Percentiles rank a stretch among this genome's conserved stretches.
Conservation (phyloP, 2,113 vertebrate species). For the Cryptomyrus ogoouensis region DNA sequence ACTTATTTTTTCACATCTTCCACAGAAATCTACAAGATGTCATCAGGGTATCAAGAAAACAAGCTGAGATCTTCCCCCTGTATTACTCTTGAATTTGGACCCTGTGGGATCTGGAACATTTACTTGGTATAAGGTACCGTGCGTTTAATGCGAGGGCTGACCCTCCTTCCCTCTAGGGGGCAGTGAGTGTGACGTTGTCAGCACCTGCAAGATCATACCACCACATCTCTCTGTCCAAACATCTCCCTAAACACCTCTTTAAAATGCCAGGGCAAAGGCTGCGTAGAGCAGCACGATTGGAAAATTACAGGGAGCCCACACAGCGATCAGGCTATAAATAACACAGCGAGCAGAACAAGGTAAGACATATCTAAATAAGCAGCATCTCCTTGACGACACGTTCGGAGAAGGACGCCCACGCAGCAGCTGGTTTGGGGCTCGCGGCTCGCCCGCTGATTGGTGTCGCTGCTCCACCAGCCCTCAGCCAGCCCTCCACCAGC, state of each 20-base stretch:
- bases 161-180: neutral
- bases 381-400: constrained; percentile 56
- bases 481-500: too few relatives aligned
- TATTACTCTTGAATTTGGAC: neutral
- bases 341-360: constrained; percentile 42
- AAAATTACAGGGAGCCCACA: constrained; percentile 41
- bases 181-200: neutral
- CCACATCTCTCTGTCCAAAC: neutral
- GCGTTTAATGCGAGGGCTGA: neutral
- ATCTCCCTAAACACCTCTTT: constrained; percentile 11
- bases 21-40: neutral
- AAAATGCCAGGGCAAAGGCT: neutral
- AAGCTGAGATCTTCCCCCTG: neutral
- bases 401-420: constrained; percentile 51
- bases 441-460: neutral
- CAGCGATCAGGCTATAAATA: constrained; percentile 50
- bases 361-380: constrained; percentile 55
- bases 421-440: constrained; percentile 40
- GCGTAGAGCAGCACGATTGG: constrained; percentile 39
- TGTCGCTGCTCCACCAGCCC: neutral
- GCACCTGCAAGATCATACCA: neutral
- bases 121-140: neutral
- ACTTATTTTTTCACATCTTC: neutral
- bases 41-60: neutral
- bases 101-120: neutral